Base-by-base conservation (phyloP, 2,797 vertebrate genomes). In the Lepidocolaptes lacrymiger region DNA sequence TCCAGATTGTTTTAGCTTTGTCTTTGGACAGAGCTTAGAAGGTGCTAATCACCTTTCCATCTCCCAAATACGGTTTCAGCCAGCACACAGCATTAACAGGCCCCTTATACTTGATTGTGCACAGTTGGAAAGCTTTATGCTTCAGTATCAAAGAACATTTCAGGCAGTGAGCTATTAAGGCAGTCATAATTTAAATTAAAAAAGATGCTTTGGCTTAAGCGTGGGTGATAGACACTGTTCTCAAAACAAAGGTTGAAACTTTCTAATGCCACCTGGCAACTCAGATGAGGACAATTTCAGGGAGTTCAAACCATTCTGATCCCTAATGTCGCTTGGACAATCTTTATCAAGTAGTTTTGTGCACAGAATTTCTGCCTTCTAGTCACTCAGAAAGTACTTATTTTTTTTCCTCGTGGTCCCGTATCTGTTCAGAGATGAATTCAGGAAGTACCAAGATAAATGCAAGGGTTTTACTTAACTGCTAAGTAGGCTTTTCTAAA, bases 1-100 rank as follows among this genome's bases (percentile, higher is more conserved):
- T 48, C 30, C 51, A 94, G 88, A 64, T 91, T 93, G 78, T 32
- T 97, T 93, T 86, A 72, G 46, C 64, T 91, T 93, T 93, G 73
- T 91, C 34, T 71, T 95, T 96, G 58, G 84, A 69, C 81, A 48
- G 80, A 84, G 73, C 36, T 91, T 64, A 87, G 68, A 36, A 92
- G 87, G 91, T 91, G 54, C 75, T 97, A 91, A 96, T 97, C 96
- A 96, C 92, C 85, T 92, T 89, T 78, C 93, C 54, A 11, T 89
- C 89, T 94, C 89, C 81, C 86, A 87, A 85, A 73, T 4, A 81
- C 7, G 49, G 72, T 77, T 79, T 90, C 49, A 88, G 74, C 92
- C 88, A 68, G 81, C 69, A 76, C 1, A 2, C 21, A 85, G 75
- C 85, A 59, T 89, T 91, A 92, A 75, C 69, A 83, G 59, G 85